phyloP scores from a whole-genome alignment of 2,888 invertebrate species.

The Oligia strigilis region DNA sequence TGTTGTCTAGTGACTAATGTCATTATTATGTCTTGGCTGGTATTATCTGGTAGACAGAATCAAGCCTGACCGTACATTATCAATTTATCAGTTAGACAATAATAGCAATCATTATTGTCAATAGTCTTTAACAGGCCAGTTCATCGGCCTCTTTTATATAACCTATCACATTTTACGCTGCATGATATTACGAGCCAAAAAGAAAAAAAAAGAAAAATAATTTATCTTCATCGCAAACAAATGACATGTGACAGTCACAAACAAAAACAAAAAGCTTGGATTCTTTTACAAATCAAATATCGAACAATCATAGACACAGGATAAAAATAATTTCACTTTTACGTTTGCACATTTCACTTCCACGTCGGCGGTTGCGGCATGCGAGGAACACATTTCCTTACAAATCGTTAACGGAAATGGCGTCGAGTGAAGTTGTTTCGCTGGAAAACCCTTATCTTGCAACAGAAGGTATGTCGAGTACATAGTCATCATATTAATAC shows the following conservation, averaged over 20 bases:
- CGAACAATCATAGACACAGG: slow-evolving; percentile 25
- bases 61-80: slow-evolving; percentile 12
- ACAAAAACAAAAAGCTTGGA: not conserved
- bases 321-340: slow-evolving; percentile 53
- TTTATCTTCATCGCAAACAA: not conserved
- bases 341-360: slow-evolving; percentile 44
- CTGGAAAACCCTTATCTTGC: slow-evolving; percentile 81
- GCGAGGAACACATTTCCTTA: slow-evolving; percentile 77
- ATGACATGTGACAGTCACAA: not conserved
- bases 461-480: slow-evolving; percentile 79
- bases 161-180: not conserved
- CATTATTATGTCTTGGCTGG: slow-evolving; percentile 17
- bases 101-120: slow-evolving; percentile 14
- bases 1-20: slow-evolving; percentile 36
- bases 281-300: slow-evolving; percentile 31
- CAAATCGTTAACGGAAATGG: slow-evolving; percentile 84
- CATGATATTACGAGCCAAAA: not conserved
- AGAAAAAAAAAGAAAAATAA: not conserved
- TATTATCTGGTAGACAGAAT: slow-evolving; percentile 35
- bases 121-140: slow-evolving; percentile 21
- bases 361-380: slow-evolving; percentile 38
- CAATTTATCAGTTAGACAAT: slow-evolving; percentile 29
- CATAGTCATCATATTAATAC: slow-evolving; percentile 61
- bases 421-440: slow-evolving; percentile 78
- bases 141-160: slow-evolving; percentile 24